These are phyloP conservation scores for Thalpophila matura DNA, from an alignment of 2,888 invertebrate genomes.

Conservation along the genomic window DNA sequence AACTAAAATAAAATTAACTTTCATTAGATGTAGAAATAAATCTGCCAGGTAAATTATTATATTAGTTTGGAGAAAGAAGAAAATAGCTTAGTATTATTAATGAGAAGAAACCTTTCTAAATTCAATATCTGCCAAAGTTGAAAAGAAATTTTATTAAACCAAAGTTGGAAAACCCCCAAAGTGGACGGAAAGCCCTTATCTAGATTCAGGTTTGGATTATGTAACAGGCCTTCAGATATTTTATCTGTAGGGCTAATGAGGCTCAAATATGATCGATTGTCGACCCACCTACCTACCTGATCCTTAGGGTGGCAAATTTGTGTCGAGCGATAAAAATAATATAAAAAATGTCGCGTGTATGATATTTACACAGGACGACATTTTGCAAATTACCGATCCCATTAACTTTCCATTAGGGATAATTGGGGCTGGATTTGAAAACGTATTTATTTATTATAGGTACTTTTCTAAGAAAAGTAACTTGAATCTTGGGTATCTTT, in stretches of 20 bases:
- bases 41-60: too few species aligned
- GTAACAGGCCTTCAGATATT: slow-evolving; percentile 42
- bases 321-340: slow-evolving; percentile 70
- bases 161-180: slow-evolving; percentile 39
- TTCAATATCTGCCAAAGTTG: slow-evolving; percentile 41
- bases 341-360: slow-evolving; percentile 78
- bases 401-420: slow-evolving; percentile 89
- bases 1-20: too few species aligned
- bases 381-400: slow-evolving; percentile 87
- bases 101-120: slow-evolving; percentile 19
- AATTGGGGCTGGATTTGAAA: slow-evolving; percentile 71
- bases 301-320: slow-evolving; percentile 65
- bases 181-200: slow-evolving; percentile 41
- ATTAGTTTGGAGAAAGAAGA: background rate
- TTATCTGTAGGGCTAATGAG: slow-evolving; percentile 57
- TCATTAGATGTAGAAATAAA: too few species aligned
- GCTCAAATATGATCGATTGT: slow-evolving; percentile 60
- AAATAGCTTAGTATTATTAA: slow-evolving; percentile 2
- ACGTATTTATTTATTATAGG: slow-evolving; percentile 50
- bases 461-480: too few species aligned
- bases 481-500: background rate
- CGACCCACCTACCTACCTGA: slow-evolving; percentile 36
- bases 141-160: slow-evolving; percentile 47
- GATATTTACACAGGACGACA: slow-evolving; percentile 86
- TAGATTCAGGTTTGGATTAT: slow-evolving; percentile 49